Base-by-base conservation (phyloP, 2,113 vertebrate genomes). In the Plotosus lineatus region DNA sequence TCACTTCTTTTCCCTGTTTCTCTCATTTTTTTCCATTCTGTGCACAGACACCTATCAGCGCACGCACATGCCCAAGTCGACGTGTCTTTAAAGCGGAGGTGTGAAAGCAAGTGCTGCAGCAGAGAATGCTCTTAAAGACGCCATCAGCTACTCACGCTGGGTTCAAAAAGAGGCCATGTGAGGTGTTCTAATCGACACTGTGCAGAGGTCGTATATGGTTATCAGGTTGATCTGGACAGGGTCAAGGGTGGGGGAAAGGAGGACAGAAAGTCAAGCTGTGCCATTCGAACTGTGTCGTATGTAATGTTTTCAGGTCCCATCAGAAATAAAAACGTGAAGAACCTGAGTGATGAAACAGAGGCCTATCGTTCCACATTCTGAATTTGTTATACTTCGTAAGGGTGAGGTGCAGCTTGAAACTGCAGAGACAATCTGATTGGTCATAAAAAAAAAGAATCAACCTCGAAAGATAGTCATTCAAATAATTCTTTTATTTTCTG, bases 131-230 rank as follows among this genome's bases (percentile, higher is more conserved):
- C 68, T 79, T 76, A 76, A 63, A 75, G 42, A 63, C 26, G 60
- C 73, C 72, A 51, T 42, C 63, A 60, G 48, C 55, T 65, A 71
- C 72, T 80, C 50, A 3, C 73, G 61, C 48, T 65, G 71, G 26
- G 53, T 61, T 56, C 68, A 38, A 74, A 28, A 38, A 28, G 44
- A 36, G 31, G 44, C 31, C 77, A 53, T 73, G 58, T 75, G 74
- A 63, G 42, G 58, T 83, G 83, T 90, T 89, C 88, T 95, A 93
- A 94, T 94, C 90, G 89, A 78, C 85, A 65, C 84, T 86, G 91
- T 75, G 85, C 92, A 95, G 92, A 83, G 91, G 90, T 89, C 87
- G 26, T 42, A 1, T 5, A 83, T 87, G 80, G 86, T 87, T 88
- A 82, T 84, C 86, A 69, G 84, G 88, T 86, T 91, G 91, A 93